Conservation (phyloP, 35 echinoderm and acorn worm genomes). For the Nesometra sesokonis region DNA sequence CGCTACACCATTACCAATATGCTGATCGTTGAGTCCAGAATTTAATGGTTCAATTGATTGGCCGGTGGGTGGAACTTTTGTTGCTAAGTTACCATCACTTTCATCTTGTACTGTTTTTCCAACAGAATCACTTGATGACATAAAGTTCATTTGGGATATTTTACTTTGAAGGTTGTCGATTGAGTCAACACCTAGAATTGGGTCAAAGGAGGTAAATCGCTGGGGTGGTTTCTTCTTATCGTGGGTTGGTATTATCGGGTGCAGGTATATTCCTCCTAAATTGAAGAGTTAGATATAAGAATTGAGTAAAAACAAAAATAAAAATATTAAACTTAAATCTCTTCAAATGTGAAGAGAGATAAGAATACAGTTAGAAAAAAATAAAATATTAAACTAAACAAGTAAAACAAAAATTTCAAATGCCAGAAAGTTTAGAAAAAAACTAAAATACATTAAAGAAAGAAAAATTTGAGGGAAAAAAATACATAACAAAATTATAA, state of each 20-base stretch:
- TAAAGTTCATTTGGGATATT: conserved; percentile 81
- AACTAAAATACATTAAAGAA: not conserved
- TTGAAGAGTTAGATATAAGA: conserved; percentile 52
- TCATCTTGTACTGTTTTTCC: not conserved
- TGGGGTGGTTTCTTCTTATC: conserved; percentile 52
- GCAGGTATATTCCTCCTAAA: conserved; percentile 30
- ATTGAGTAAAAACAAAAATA: not conserved
- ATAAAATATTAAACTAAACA: too few species aligned
- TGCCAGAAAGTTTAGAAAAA: too few species aligned
- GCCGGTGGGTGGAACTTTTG: not conserved
- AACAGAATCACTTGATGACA: not conserved
- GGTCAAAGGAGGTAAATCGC: conserved; percentile 73
- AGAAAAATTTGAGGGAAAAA: not conserved
- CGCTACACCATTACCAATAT: not conserved
- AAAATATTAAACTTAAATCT: too few species aligned
- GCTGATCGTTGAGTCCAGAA: not conserved
- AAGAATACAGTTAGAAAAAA: too few species aligned
- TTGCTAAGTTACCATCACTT: not conserved
- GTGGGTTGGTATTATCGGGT: conserved; percentile 9
- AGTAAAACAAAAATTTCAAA: too few species aligned
- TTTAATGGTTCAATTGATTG: not conserved
- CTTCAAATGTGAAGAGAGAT: too few species aligned
- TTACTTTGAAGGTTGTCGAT: conserved; percentile 64
- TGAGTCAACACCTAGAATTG: conserved; percentile 79
- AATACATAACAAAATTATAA: not conserved